These are phyloP conservation scores for Troglohyphantes excavatus DNA, from an alignment of 2,888 invertebrate genomes.

Conservation along the genomic window DNA sequence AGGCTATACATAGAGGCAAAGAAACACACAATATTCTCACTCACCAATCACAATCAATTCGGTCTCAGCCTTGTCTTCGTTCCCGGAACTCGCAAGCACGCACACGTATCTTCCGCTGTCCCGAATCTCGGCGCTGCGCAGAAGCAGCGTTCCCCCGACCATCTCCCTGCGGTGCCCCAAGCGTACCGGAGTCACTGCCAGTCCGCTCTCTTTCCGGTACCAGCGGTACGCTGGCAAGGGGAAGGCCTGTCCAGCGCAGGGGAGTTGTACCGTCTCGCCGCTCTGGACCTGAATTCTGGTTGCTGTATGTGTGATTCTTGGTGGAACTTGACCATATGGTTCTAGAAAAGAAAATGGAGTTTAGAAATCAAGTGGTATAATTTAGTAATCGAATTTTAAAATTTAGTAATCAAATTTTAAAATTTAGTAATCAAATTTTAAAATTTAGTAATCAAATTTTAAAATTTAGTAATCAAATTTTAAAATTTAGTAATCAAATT, in stretches of 20 bases:
- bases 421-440: too few species aligned
- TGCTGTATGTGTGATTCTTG: conserved; percentile 74
- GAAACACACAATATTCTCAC: too few species aligned
- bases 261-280: conserved; percentile 82
- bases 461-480: too few species aligned
- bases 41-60: conserved; percentile 79
- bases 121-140: conserved; percentile 73
- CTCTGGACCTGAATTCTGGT: conserved; percentile 67
- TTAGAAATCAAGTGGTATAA: background rate
- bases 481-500: too few species aligned
- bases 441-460: too few species aligned
- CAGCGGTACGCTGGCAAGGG: conserved; percentile 83
- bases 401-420: background rate
- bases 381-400: background rate
- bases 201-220: conserved; percentile 80
- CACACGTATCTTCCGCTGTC: conserved; percentile 79
- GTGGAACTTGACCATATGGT: conserved; percentile 78
- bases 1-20: too few species aligned
- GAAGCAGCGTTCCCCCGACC: conserved; percentile 77
- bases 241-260: conserved; percentile 83
- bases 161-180: conserved; percentile 68
- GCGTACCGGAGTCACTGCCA: conserved; percentile 39
- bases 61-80: conserved; percentile 78
- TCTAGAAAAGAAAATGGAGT: conserved; percentile 69
- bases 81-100: conserved; percentile 76